Base-by-base conservation (phyloP, 1,140 invertebrate species). In the Drosophila funebris region DNA sequence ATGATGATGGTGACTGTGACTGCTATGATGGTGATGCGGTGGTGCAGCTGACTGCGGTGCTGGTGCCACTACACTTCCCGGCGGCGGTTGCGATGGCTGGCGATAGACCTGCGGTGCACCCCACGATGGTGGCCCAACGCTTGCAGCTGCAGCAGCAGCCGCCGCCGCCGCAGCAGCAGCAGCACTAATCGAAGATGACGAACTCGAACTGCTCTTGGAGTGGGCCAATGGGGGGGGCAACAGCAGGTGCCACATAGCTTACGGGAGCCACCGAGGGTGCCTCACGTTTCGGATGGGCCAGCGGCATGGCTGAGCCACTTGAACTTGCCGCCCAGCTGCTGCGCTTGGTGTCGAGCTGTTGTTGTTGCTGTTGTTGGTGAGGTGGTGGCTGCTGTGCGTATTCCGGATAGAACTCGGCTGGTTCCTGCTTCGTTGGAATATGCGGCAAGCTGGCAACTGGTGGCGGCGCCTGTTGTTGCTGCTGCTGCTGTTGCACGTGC, bases 391-490 rank as follows among this genome's bases (percentile, higher is more conserved):
- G 78, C 1, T 27, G 46, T n/a, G 61, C 44, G 13, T 84, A 79
- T n/a, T 90, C 88, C 29, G 79, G 67, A 48, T 91, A 91, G 63
- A 92, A 91, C 44, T 92, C 91, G 1, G 78, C 62, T 52, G 91
- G 91, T 52, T 92, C 91, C 60, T 92, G 91, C 46, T 92, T 92
- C 7, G 90, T 83, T 11, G 90, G 90, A 60, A 91, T 76, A 50
- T 90, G 91, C 31, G 89, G 90, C 73, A 91, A 67, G 48, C 82
- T 84, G 39, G 37, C 66, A 1, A 81, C 75, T 31, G 85, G 43
- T 1, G 43, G 44, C 4, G 33, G 14, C 6, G 50, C 31, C 5
- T 48, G 52, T 20, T 52, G 46, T 5, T 60, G 48, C 14, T 70
- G 78, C 14, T 70, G 78, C 18, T 94, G 83, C 11, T 50, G 58